These are phyloP conservation scores for Axis porcinus DNA, from an alignment of 2,113 vertebrate genomes.

Conservation along the genomic window DNA sequence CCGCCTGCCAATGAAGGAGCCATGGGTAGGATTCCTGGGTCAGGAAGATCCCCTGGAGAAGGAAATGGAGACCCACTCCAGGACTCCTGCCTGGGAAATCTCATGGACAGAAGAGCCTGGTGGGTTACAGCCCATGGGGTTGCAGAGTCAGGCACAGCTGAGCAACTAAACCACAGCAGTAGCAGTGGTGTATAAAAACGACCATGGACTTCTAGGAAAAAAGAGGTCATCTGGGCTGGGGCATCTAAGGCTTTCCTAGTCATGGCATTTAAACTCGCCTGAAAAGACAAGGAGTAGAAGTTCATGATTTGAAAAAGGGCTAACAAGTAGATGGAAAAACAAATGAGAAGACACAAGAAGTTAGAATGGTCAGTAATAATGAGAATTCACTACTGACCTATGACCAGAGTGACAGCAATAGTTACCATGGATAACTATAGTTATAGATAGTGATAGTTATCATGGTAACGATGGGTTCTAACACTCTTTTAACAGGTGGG, in stretches of 20 bases:
- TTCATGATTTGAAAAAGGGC: not conserved
- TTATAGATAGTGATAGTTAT: not conserved
- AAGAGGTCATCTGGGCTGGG: not conserved
- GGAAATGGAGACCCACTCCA: not conserved
- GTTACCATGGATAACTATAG: not conserved
- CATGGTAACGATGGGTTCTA: not conserved
- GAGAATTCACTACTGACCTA: not conserved
- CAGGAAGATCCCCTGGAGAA: not conserved
- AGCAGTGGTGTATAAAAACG: not conserved
- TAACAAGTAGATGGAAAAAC: not conserved
- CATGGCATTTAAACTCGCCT: not conserved
- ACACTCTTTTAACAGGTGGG: not conserved
- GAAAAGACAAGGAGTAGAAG: not conserved
- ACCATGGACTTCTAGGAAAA: not conserved
- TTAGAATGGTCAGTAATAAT: not conserved
- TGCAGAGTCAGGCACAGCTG: not conserved
- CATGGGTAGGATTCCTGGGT: not conserved
- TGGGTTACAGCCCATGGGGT: not conserved
- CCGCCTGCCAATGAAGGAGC: not conserved
- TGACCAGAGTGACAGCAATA: not conserved
- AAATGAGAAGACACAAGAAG: not conserved
- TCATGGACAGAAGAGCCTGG: not conserved
- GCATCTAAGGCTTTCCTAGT: not conserved
- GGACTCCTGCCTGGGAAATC: not conserved
- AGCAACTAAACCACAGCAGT: not conserved